Percentiles rank a stretch among this genome's conserved stretches.
Conservation (phyloP, 2,888 invertebrate genomes). For the Poecilus cupreus region DNA sequence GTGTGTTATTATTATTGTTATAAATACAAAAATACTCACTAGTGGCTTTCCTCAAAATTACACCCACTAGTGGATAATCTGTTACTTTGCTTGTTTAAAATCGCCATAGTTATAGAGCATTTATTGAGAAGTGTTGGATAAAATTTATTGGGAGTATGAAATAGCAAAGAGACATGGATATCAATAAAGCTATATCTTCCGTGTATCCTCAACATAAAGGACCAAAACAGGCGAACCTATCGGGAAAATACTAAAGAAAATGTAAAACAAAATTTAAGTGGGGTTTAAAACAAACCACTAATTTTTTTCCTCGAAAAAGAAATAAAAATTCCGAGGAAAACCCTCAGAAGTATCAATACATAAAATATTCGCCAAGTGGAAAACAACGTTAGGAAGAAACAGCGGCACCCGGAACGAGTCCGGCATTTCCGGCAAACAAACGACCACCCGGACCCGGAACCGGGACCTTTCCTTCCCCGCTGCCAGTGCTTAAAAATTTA, state of each 20-base stretch:
- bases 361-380: slow-evolving; percentile 36
- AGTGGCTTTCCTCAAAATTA: no score
- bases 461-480: neutral
- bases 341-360: slow-evolving; percentile 35
- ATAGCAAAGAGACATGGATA: neutral
- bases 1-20: no score
- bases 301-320: slow-evolving; percentile 18
- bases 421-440: neutral
- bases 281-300: slow-evolving; percentile 31
- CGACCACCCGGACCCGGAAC: neutral
- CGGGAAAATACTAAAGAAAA: neutral
- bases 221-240: neutral
- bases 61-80: no score
- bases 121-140: no score
- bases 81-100: no score
- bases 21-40: no score
- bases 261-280: slow-evolving; percentile 17
- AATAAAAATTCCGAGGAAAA: slow-evolving; percentile 5
- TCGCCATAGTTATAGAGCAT: no score
- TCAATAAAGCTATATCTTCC: neutral
- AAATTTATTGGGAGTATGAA: no score
- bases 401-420: slow-evolving; percentile 6
- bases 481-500: slow-evolving; percentile 51
- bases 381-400: slow-evolving; percentile 10
- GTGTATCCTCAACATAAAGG: neutral